Conservation (phyloP, 2,797 vertebrate genomes). For the Lepus townsendii region DNA sequence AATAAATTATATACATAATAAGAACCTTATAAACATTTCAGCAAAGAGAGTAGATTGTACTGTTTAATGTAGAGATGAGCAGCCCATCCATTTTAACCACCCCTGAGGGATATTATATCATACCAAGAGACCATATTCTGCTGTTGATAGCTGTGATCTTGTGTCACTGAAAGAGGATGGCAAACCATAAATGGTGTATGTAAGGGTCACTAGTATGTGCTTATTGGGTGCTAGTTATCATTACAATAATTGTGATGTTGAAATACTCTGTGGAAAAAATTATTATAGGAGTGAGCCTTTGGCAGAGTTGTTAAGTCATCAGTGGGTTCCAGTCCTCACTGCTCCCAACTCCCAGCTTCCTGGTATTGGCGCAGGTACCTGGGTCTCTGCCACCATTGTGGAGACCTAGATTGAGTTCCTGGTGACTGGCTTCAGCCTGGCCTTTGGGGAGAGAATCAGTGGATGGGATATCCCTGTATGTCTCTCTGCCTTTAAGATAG, state of each 20-base stretch:
- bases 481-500: no score
- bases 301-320: no score
- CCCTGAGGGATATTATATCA: not conserved
- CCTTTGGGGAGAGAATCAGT: no score
- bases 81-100: not conserved
- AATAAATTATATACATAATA: no score
- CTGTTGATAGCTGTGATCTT: not conserved
- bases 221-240: not conserved
- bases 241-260: constrained; percentile 13
- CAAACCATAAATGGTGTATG: not conserved
- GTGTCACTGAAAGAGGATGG: not conserved
- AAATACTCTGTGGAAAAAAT: not conserved
- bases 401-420: no score
- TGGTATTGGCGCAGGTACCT: no score
- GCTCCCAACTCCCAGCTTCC: no score
- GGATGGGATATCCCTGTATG: no score
- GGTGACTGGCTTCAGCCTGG: no score
- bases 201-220: not conserved
- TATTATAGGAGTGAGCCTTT: no score
- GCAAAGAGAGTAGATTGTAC: not conserved
- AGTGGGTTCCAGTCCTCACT: no score
- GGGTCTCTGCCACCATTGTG: no score
- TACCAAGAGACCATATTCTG: not conserved
- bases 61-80: not conserved
- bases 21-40: not conserved